Base-by-base conservation (phyloP, 2,888 invertebrate species). In the Aproaerema taeniolella region DNA sequence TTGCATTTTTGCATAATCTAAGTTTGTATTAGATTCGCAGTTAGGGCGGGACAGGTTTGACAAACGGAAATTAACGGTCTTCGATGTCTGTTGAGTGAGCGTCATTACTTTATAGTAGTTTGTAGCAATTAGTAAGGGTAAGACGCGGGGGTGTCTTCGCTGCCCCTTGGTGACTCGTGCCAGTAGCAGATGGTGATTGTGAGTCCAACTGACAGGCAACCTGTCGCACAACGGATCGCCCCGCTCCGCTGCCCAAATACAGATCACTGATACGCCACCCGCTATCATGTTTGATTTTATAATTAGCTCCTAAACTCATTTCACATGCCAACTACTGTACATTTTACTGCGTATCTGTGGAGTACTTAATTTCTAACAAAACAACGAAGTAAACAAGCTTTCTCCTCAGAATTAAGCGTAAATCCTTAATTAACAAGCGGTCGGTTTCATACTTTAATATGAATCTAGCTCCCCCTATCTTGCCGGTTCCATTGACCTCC, bases 221-320 rank as follows among this genome's bases (percentile, higher is more conserved):
- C 86, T 86, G 87, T 86, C 76, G 82, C 69, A 52, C 81, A 86
- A 85, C 85, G 82, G 82, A 68, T 55, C 72, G 80, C 69, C 71
- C 52, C 85, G 85, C 67, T 80, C 68, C 73, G 78, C 64, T 78
- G 79, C 69, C 64, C 71, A 57, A 60, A 56, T 50, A 52, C 58
- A 78, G 83, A 81, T 82, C 76, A 58, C 53, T 53, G 53, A 64
- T 65, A 82, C 80, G 61, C 53, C 53, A 60, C 69, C 58, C 67
- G 65, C 71, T 55, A 68, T 52, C 61, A 50, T 69, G 67, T 73
- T 69, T 65, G 75, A 73, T 75, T 77, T 68, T 63, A 50, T 73
- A 76, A 76, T 71, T 64, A 67, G 26, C 34, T n/a, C 24, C 39
- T 26, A 33, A 30, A n/a, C n/a, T n/a, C n/a, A n/a, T n/a, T 34